Evolutionary conservation across 2,113 vertebrate species (phyloP).

Genomic region (Neogale vison): DNA sequence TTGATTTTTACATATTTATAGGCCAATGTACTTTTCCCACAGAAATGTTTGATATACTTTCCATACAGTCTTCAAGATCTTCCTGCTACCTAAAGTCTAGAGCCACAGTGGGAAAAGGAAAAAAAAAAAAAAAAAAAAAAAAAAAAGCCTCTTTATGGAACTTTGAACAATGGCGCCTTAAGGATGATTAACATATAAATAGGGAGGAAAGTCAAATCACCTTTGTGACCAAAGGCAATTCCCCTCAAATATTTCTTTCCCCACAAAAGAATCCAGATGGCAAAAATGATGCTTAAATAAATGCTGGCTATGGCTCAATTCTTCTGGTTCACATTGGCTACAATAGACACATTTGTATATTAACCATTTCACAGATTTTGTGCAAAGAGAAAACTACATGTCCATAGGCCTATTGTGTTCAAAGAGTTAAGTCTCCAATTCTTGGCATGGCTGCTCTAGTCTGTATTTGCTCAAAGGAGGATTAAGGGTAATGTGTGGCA

Average conservation of each 20-base stretch:
- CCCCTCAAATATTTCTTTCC: slow-evolving; percentile 80
- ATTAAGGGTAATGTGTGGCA: slow-evolving; percentile 84
- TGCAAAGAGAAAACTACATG: slow-evolving; percentile 69
- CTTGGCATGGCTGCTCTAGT: slow-evolving; percentile 61
- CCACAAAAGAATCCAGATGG: slow-evolving; percentile 86
- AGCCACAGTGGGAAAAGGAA: neutral
- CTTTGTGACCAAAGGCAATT: slow-evolving; percentile 84
- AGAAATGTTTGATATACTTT: neutral
- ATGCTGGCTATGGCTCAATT: slow-evolving; percentile 86
- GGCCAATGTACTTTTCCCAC: neutral
- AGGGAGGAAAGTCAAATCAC: slow-evolving; percentile 83
- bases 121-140: slow-evolving; percentile 18
- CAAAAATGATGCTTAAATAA: slow-evolving; percentile 89
- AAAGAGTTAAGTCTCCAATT: slow-evolving; percentile 77
- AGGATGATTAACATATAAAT: slow-evolving; percentile 84
- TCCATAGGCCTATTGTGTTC: slow-evolving; percentile 58
- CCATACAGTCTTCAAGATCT: neutral
- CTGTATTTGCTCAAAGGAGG: slow-evolving; percentile 79
- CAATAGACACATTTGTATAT: slow-evolving; percentile 82
- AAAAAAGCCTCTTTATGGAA: slow-evolving; percentile 74
- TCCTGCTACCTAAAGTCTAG: slow-evolving; percentile 1
- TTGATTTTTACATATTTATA: neutral
- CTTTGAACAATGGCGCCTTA: slow-evolving; percentile 80
- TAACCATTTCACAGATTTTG: slow-evolving; percentile 86
- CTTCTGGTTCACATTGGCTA: slow-evolving; percentile 85